Percentiles rank a stretch among this genome's conserved stretches.
Conservation (phyloP, 2,888 invertebrate genomes). For the Erannis defoliaria region DNA sequence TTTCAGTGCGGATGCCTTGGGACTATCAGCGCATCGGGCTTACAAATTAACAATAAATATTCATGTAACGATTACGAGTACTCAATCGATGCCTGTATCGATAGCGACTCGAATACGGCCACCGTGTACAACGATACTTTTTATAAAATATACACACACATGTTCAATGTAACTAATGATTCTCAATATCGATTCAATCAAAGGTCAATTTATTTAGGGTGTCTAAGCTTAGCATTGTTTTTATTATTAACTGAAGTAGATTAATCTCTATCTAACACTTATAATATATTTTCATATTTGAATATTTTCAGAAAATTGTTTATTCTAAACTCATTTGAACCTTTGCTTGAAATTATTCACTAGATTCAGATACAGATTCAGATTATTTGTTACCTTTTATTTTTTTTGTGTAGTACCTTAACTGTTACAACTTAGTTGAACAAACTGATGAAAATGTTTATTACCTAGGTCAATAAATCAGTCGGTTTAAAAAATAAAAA, state of each 20-base stretch:
- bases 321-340: too few relatives aligned
- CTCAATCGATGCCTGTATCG: constrained; percentile 55
- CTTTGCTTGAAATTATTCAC: too few relatives aligned
- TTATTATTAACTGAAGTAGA: neutral
- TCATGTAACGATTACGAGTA: constrained; percentile 70
- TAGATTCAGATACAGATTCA: too few relatives aligned
- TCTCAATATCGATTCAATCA: constrained; percentile 41
- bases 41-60: constrained; percentile 84
- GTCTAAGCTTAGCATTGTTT: constrained; percentile 15
- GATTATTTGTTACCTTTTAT: too few relatives aligned
- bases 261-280: too few relatives aligned
- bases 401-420: too few relatives aligned
- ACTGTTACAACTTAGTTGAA: too few relatives aligned
- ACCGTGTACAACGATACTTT: constrained; percentile 57
- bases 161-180: constrained; percentile 50
- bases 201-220: constrained; percentile 24
- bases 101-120: constrained; percentile 47
- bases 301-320: too few relatives aligned
- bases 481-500: too few relatives aligned
- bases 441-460: too few relatives aligned
- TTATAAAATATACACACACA: constrained; percentile 50
- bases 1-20: constrained; percentile 67
- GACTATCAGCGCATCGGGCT: constrained; percentile 70
- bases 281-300: too few relatives aligned
- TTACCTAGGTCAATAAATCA: too few relatives aligned